Evolutionary conservation across 2,888 invertebrate genomes (phyloP).

Genomic region (Eubasilissa splendida): DNA sequence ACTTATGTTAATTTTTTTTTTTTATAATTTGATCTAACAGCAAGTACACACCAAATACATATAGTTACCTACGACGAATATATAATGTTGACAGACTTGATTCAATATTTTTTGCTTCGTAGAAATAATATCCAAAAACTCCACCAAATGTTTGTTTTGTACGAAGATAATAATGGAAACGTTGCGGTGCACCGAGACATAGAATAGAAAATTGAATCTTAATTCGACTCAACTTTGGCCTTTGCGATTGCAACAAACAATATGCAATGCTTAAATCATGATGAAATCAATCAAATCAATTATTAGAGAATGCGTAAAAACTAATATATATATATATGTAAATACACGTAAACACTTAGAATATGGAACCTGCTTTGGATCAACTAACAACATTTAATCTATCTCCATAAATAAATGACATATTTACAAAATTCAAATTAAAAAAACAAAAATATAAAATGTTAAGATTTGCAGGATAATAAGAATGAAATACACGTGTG

Average conservation of each 20-base stretch:
- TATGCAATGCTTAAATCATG: slow-evolving; percentile 37
- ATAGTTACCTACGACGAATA: slow-evolving; percentile 28
- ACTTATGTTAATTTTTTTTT: slow-evolving; percentile 16
- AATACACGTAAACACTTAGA: slow-evolving; percentile 30
- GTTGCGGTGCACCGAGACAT: background rate
- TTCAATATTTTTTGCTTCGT: slow-evolving; percentile 5
- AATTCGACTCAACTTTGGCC: background rate
- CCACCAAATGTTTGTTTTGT: background rate
- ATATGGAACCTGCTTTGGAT: slow-evolving; percentile 50
- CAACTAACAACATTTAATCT: slow-evolving; percentile 26
- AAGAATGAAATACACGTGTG: too few species aligned
- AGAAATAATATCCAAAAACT: background rate
- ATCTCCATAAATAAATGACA: slow-evolving; percentile 22
- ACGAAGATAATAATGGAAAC: background rate
- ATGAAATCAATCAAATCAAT: slow-evolving; percentile 14
- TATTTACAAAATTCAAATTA: slow-evolving; percentile 38
- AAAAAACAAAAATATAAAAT: slow-evolving; percentile 9
- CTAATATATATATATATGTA: slow-evolving; percentile 24
- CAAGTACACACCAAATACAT: slow-evolving; percentile 53
- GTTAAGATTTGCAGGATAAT: background rate
- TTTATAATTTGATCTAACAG: slow-evolving; percentile 43
- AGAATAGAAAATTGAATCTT: background rate
- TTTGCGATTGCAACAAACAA: background rate
- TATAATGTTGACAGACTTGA: slow-evolving; percentile 17
- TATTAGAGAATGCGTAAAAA: slow-evolving; percentile 20